Conservation (phyloP, 2,113 vertebrate species). For the Apodemus speciosus region DNA sequence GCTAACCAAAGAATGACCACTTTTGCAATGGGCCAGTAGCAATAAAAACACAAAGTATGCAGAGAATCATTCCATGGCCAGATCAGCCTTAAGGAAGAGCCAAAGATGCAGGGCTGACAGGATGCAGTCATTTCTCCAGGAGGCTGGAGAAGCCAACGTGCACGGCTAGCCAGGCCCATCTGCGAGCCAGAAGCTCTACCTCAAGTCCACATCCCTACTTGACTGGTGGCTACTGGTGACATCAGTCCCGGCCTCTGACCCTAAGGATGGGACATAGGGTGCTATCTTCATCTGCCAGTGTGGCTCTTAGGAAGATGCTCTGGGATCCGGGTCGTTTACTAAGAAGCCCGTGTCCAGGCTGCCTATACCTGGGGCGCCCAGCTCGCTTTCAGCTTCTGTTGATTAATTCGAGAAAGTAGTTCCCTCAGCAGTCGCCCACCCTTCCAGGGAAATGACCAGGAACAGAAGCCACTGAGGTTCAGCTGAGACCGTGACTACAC, state of each 20-base stretch:
- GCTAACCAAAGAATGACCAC: neutral
- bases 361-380: accelerated
- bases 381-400: neutral
- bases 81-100: neutral
- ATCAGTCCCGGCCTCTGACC: neutral
- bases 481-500: neutral
- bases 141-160: neutral
- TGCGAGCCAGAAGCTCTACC: neutral
- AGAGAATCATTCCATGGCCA: neutral
- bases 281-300: neutral
- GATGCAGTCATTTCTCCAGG: neutral
- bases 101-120: neutral
- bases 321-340: neutral
- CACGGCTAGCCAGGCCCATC: neutral
- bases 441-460: neutral
- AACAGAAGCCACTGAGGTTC: neutral
- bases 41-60: neutral
- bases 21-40: neutral
- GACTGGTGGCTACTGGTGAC: neutral
- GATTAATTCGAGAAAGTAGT: neutral
- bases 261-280: neutral
- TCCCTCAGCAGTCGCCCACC: neutral
- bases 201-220: neutral
- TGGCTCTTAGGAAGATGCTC: neutral
- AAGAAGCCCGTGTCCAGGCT: neutral